phyloP scores from a whole-genome alignment of 1,140 invertebrate genomes.

The Leptoteleia sp. region DNA sequence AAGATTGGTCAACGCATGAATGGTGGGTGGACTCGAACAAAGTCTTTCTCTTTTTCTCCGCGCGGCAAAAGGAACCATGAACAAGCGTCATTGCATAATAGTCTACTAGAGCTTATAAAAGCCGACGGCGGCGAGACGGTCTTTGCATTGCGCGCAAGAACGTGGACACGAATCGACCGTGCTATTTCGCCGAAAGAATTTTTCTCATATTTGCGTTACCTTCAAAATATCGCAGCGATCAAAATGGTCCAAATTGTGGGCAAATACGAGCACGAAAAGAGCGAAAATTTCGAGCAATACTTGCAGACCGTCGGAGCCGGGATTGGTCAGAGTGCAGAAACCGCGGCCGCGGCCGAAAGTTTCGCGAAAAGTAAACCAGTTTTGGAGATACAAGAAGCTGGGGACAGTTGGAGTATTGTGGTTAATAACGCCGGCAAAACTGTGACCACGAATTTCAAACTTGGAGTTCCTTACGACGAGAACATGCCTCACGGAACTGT shows the following conservation, averaged over 20 bases:
- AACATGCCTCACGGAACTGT: constrained; percentile 71
- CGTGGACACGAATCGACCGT: constrained; percentile 3
- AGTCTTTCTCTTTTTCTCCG: constrained; percentile 13
- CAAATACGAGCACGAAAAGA: constrained; percentile 75
- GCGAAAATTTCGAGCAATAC: constrained; percentile 77
- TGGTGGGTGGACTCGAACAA: constrained; percentile 25
- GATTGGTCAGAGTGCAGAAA: constrained; percentile 49
- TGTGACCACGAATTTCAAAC: constrained; percentile 70
- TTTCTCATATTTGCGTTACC: no score
- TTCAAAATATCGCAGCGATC: no score
- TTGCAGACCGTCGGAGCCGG: constrained; percentile 70
- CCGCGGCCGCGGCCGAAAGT: constrained; percentile 64
- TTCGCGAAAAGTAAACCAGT: constrained; percentile 70
- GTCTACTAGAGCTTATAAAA: constrained; percentile 70
- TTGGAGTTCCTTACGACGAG: constrained; percentile 75
- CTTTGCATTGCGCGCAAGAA: constrained; percentile 32
- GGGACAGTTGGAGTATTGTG: constrained; percentile 71
- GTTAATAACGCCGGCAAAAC: constrained; percentile 72
- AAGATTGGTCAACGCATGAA: constrained; percentile 40
- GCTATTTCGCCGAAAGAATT: no score
- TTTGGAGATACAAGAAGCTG: constrained; percentile 70
- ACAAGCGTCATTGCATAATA: constrained; percentile 63
- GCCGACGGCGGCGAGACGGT: constrained; percentile 27
- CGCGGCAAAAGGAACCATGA: constrained; percentile 6
- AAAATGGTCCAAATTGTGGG: constrained; percentile 75